These are phyloP conservation scores for Sepiola atlantica DNA, from an alignment of 2,888 invertebrate genomes.

Conservation along the genomic window DNA sequence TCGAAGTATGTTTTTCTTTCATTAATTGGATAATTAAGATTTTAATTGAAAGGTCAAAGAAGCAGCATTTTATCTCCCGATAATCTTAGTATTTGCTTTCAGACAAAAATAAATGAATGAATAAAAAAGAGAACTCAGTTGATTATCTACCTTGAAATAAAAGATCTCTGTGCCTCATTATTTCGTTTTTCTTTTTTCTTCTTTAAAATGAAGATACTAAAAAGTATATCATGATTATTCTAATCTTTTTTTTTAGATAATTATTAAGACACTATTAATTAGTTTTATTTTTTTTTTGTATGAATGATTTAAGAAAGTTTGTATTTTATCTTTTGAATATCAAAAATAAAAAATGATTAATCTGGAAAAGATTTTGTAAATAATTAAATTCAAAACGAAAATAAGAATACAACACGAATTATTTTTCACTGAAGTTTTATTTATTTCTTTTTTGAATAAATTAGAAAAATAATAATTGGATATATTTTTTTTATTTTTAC, in stretches of 20 bases:
- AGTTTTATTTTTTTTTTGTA: no score
- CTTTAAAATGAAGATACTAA: neutral
- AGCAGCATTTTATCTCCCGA: neutral
- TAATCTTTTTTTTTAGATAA: neutral
- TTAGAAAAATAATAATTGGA: neutral
- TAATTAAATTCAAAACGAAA: neutral
- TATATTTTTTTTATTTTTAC: neutral
- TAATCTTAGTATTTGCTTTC: neutral
- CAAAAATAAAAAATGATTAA: neutral
- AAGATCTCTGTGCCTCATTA: neutral
- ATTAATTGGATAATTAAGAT: neutral
- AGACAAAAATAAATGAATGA: neutral
- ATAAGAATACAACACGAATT: neutral
- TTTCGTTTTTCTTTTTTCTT: neutral
- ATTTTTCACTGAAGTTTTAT: neutral
- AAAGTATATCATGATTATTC: neutral
- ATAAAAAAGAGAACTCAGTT: neutral
- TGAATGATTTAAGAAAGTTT: neutral
- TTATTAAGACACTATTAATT: neutral
- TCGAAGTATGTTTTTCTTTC: neutral
- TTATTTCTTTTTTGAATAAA: neutral
- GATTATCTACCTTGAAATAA: neutral
- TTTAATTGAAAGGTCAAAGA: neutral
- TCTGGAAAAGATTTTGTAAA: neutral
- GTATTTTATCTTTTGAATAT: neutral